These are phyloP conservation scores for Danio jaintianensis DNA, from an alignment of 2,797 vertebrate species.

Conservation along the genomic window DNA sequence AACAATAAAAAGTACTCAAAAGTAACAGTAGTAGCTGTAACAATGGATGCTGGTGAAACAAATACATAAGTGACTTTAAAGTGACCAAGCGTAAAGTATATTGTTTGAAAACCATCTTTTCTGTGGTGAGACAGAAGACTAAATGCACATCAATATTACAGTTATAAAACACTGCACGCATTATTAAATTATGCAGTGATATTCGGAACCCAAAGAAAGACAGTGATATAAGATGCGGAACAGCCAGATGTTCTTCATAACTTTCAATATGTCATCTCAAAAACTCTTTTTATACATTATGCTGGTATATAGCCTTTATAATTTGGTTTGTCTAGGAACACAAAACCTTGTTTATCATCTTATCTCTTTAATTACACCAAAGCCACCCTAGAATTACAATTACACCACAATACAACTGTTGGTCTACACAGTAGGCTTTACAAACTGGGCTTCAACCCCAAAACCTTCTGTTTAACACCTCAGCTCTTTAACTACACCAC, in stretches of 20 bases:
- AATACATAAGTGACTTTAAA: background rate
- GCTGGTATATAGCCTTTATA: background rate
- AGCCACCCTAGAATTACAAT: background rate
- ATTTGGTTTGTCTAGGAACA: background rate
- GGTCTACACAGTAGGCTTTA: too few species aligned
- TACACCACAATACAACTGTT: background rate
- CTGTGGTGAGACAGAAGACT: background rate
- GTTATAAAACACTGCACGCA: background rate
- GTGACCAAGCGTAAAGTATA: background rate
- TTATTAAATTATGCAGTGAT: constrained; percentile 5
- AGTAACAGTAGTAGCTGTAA: background rate
- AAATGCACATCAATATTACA: background rate
- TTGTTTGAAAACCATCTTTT: background rate
- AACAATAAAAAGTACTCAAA: background rate
- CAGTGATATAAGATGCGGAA: background rate
- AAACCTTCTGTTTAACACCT: too few species aligned
- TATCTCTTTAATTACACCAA: background rate
- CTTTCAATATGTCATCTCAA: background rate
- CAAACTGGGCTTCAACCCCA: too few species aligned
- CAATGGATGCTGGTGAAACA: background rate
- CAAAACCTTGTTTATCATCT: background rate
- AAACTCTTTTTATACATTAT: background rate
- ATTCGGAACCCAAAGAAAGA: background rate
- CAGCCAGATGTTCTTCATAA: background rate
- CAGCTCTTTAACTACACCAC: too few species aligned